A percentile compares a stretch with the other conserved stretches of the same genome.
Evolutionary conservation across 1,140 invertebrate genomes (phyloP).

Genomic region (Habropoda laboriosa): DNA sequence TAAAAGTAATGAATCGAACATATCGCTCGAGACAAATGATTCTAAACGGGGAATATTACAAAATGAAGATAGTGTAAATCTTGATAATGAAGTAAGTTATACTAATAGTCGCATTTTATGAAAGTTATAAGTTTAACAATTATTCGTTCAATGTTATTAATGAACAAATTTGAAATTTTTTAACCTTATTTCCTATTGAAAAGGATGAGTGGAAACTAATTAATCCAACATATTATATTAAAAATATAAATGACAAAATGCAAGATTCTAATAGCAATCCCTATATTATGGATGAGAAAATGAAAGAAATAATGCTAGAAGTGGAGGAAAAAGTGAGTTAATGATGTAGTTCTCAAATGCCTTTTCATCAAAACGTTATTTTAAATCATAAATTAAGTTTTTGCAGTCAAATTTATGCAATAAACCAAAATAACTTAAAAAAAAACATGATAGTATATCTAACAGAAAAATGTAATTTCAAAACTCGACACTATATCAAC

Average conservation of each 20-base stretch:
- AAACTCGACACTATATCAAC: neutral
- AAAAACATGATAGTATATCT: neutral
- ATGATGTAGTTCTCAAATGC: neutral
- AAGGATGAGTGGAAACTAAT: neutral
- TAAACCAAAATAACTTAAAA: neutral
- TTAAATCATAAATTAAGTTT: neutral
- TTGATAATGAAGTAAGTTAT: neutral
- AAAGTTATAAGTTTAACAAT: neutral
- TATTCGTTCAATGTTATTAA: too few species aligned
- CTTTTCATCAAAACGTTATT: neutral
- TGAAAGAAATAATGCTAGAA: conserved; percentile 5
- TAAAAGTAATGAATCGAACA: neutral
- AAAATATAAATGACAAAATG: neutral
- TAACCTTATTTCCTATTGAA: neutral
- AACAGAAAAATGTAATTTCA: neutral
- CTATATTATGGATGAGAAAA: neutral
- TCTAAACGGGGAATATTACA: neutral
- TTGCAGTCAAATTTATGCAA: neutral
- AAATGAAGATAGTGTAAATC: neutral
- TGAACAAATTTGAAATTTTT: too few species aligned
- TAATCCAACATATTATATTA: neutral
- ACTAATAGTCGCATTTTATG: neutral
- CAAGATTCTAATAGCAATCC: conserved; percentile 13
- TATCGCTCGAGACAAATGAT: neutral
- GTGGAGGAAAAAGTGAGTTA: conserved; percentile 5